These are phyloP conservation scores for Drosophila incognita DNA, from an alignment of 2,888 invertebrate genomes.

Conservation along the genomic window DNA sequence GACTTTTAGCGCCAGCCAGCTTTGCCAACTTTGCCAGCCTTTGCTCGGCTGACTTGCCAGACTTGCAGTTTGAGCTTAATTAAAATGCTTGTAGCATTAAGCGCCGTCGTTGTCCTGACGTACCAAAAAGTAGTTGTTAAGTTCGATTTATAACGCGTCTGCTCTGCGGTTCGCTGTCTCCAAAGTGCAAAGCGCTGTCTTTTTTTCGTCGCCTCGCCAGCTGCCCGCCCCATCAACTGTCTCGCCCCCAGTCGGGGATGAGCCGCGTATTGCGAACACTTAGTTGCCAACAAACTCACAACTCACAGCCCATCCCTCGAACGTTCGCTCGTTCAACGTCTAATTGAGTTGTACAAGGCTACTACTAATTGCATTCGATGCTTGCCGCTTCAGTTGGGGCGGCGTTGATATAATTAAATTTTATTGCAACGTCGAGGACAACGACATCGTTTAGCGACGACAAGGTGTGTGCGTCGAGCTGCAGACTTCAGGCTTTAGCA, in stretches of 20 bases:
- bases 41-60: constrained; percentile 26
- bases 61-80: constrained; percentile 78
- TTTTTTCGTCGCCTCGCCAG: neutral
- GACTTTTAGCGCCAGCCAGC: constrained; percentile 74
- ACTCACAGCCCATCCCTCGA: neutral
- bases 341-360: constrained; percentile 84
- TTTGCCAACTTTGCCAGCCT: neutral
- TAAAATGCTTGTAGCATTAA: constrained; percentile 79
- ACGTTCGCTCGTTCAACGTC: constrained; percentile 43
- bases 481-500: constrained; percentile 15
- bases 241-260: constrained; percentile 31
- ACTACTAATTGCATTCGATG: constrained; percentile 84
- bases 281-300: constrained; percentile 25
- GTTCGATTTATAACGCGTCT: constrained; percentile 76
- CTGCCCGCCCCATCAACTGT: neutral
- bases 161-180: constrained; percentile 73
- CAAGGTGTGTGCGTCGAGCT: constrained; percentile 33
- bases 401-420: constrained; percentile 80
- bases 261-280: constrained; percentile 64
- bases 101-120: constrained; percentile 36
- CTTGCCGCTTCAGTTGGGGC: constrained; percentile 75
- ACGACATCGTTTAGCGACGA: constrained; percentile 41
- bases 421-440: constrained; percentile 67
- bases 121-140: constrained; percentile 66
- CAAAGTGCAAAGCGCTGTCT: constrained; percentile 78